Percentiles rank a stretch among this genome's conserved stretches.
These are phyloP conservation scores for Pelobates cultripes DNA, from an alignment of 2,797 vertebrate genomes.

Conservation along the genomic window DNA sequence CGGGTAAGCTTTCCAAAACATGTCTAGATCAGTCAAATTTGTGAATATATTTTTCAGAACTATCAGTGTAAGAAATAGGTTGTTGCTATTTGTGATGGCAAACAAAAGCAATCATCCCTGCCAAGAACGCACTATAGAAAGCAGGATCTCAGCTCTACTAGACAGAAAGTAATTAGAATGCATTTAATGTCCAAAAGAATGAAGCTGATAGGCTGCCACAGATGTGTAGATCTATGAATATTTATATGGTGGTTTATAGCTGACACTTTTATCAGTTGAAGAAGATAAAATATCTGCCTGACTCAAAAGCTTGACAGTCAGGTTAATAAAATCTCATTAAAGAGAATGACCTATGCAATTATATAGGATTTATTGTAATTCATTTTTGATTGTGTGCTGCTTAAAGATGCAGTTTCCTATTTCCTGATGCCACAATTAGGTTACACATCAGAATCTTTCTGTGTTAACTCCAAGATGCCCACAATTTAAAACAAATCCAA, in stretches of 20 bases:
- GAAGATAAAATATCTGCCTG: constrained; percentile 97
- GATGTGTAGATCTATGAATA: constrained; percentile 99
- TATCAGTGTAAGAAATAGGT: constrained; percentile 80
- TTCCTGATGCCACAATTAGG: constrained; percentile 84
- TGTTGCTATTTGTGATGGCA: constrained; percentile 83
- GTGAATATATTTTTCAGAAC: constrained; percentile 78
- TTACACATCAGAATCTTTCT: constrained; percentile 78
- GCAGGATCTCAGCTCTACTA: constrained; percentile 82
- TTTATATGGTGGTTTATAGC: constrained; percentile 87
- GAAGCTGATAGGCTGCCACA: constrained; percentile 88
- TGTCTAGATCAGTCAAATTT: constrained; percentile 77
- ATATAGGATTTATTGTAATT: constrained; percentile 89
- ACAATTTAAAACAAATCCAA: constrained; percentile 31
- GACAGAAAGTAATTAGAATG: constrained; percentile 87
- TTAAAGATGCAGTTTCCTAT: constrained; percentile 88
- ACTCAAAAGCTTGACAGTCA: constrained; percentile 85
- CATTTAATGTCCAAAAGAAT: constrained; percentile 87
- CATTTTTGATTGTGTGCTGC: constrained; percentile 86
- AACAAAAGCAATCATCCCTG: constrained; percentile 86
- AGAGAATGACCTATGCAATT: constrained; percentile 90
- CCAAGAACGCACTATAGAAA: constrained; percentile 82
- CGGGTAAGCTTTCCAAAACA: constrained; percentile 74
- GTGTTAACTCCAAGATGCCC: constrained; percentile 75
- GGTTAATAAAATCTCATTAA: constrained; percentile 99
- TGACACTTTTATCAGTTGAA: constrained; percentile 94